phyloP scores from a whole-genome alignment of 1,140 invertebrate species.

The Papilio dardanus region DNA sequence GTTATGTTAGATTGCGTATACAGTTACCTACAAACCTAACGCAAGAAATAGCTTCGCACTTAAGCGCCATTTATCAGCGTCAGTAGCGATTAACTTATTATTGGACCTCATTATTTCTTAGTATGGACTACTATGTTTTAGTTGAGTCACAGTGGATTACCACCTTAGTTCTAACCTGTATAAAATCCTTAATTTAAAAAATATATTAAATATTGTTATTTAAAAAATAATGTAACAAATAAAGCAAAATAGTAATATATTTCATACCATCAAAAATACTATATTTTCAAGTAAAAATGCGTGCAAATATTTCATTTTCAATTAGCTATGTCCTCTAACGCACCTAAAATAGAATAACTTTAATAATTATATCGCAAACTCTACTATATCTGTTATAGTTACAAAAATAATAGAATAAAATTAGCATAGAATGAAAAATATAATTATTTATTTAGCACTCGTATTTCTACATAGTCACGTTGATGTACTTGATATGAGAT shows the following conservation, averaged over 20 bases:
- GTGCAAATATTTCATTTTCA: no score
- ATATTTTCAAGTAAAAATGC: no score
- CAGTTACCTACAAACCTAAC: constrained; percentile 26
- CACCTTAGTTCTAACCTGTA: not conserved
- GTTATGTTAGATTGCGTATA: constrained; percentile 28
- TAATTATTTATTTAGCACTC: not conserved
- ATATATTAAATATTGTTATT: not conserved
- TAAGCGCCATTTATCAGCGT: constrained; percentile 36
- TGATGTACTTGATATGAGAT: constrained; percentile 11
- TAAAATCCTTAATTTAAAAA: no score
- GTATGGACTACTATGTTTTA: constrained; percentile 19
- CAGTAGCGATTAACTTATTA: constrained; percentile 34
- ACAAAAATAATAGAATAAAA: not conserved
- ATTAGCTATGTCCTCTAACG: no score
- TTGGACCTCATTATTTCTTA: constrained; percentile 32
- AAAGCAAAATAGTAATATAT: no score
- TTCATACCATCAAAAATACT: not conserved
- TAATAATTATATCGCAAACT: no score
- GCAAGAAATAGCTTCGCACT: constrained; percentile 33
- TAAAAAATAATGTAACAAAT: no score
- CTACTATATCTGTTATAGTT: not conserved
- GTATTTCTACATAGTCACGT: not conserved
- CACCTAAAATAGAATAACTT: no score
- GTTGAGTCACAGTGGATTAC: constrained; percentile 11
- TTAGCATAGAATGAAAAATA: not conserved